Evolutionary conservation across 2,888 invertebrate species (phyloP).

Genomic region (Aspidiotus rigidus): DNA sequence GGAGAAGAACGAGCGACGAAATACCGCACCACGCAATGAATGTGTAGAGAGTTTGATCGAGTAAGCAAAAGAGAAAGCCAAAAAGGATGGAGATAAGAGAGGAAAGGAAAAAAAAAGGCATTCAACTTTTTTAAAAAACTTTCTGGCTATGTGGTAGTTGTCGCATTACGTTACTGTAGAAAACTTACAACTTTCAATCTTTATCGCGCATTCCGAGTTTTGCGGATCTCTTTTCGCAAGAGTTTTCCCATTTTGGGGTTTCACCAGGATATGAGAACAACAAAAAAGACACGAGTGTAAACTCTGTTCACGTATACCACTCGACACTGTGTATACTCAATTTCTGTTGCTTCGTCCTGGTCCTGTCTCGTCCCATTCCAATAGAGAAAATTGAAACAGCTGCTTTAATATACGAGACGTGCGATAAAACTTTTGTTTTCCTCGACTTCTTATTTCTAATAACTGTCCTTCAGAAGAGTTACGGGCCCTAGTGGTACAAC

Average conservation of each 20-base stretch:
- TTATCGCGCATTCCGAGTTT: constrained; percentile 29
- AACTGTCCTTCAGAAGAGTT: constrained; percentile 1
- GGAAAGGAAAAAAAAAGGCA: constrained; percentile 7
- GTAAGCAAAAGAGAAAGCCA: background rate
- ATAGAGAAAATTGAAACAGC: constrained; percentile 30
- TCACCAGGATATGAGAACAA: background rate
- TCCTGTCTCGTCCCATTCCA: constrained; percentile 9
- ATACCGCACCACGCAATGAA: constrained; percentile 12
- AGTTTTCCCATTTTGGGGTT: constrained; percentile 10
- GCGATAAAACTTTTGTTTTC: background rate
- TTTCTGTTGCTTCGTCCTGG: background rate
- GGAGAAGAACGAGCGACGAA: constrained; percentile 11
- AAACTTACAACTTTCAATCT: constrained; percentile 33
- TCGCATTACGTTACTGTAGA: constrained; percentile 30
- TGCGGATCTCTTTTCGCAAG: background rate
- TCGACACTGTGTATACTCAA: background rate
- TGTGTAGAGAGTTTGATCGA: background rate
- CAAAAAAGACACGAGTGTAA: background rate
- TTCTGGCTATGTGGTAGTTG: constrained; percentile 33
- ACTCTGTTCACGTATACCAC: constrained; percentile 10
- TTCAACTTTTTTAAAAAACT: constrained; percentile 22
- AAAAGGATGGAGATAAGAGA: constrained; percentile 3
- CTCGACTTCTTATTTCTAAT: constrained; percentile 11
- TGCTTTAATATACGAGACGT: constrained; percentile 11
- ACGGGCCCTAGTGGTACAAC: background rate